These are phyloP conservation scores for Festucalex cinctus DNA, from an alignment of 2,113 vertebrate genomes.

Conservation along the genomic window DNA sequence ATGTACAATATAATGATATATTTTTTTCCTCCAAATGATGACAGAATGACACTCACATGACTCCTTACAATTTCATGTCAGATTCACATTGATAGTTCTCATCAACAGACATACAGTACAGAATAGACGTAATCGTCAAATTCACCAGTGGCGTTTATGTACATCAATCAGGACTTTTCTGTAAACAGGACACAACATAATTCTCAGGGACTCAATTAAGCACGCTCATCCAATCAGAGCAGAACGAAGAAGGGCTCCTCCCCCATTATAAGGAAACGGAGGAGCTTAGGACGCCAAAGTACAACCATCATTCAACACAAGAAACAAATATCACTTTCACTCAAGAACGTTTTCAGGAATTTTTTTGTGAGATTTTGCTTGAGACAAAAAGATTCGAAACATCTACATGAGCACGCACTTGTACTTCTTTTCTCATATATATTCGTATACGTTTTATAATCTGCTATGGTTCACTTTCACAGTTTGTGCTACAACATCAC, in stretches of 20 bases:
- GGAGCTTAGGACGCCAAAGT: conserved; percentile 78
- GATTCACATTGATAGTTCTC: conserved; percentile 75
- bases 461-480: conserved; percentile 91
- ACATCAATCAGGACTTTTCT: conserved; percentile 80
- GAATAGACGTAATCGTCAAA: conserved; percentile 76
- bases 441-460: conserved; percentile 40
- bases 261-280: conserved; percentile 28
- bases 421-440: conserved; percentile 35
- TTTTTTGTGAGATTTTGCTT: conserved; percentile 64
- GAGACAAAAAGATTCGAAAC: conserved; percentile 82
- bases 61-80: conserved; percentile 70
- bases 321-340: conserved; percentile 74
- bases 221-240: conserved; percentile 39
- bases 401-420: conserved; percentile 84
- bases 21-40: conserved; percentile 57
- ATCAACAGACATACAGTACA: conserved; percentile 76
- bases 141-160: conserved; percentile 81
- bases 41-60: conserved; percentile 67
- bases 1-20: conserved; percentile 57
- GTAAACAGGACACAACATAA: conserved; percentile 81
- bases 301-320: conserved; percentile 86
- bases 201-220: conserved; percentile 47
- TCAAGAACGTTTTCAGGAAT: conserved; percentile 46
- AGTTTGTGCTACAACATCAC: conserved; percentile 92
- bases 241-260: conserved; percentile 39